phyloP scores from a whole-genome alignment of 2,797 vertebrate genomes.

The Leptodactylus fallax region DNA sequence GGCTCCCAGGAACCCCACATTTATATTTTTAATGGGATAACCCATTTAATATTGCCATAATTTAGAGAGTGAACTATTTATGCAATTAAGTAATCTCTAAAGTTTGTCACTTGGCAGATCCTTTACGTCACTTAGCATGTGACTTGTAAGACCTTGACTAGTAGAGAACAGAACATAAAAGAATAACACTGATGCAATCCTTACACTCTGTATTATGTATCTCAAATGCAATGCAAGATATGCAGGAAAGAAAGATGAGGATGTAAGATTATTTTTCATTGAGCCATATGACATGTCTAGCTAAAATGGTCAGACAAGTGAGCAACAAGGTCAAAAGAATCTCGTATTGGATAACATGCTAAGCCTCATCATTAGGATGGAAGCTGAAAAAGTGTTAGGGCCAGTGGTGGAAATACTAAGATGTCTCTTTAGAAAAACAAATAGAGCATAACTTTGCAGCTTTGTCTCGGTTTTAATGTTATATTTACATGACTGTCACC shows the following conservation, averaged over 20 bases:
- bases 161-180: slow-evolving; percentile 46
- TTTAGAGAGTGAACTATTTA: no score
- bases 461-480: not conserved
- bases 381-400: slow-evolving; percentile 31
- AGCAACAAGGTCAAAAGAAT: slow-evolving; percentile 54
- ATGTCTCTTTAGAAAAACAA: slow-evolving; percentile 14
- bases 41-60: no score
- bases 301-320: slow-evolving; percentile 41
- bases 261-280: slow-evolving; percentile 47
- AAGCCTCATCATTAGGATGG: slow-evolving; percentile 43
- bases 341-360: slow-evolving; percentile 38
- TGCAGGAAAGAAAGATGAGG: slow-evolving; percentile 51
- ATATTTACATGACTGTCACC: no score
- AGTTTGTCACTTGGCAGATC: not conserved
- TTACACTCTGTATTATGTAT: slow-evolving; percentile 28
- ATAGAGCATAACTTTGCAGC: not conserved
- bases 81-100: no score
- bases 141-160: slow-evolving; percentile 39
- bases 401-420: slow-evolving; percentile 25
- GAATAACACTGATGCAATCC: slow-evolving; percentile 21
- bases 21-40: no score
- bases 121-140: slow-evolving; percentile 4
- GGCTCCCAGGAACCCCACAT: no score
- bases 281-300: slow-evolving; percentile 38
- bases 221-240: slow-evolving; percentile 39